Base-by-base conservation (phyloP, 1,140 invertebrate species). In the Brachionus plicatilis region DNA sequence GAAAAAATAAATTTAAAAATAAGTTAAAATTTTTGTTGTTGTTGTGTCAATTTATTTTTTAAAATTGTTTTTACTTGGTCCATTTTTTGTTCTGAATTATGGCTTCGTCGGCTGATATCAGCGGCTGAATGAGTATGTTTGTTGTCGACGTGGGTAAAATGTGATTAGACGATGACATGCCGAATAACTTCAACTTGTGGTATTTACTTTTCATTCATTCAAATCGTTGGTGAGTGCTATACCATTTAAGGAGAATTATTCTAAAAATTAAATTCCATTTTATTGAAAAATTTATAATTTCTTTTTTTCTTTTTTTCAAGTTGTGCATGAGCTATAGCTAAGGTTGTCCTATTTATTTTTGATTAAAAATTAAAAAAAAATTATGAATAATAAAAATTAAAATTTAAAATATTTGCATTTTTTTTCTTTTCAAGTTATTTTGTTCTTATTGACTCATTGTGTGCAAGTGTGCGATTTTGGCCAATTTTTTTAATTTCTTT, bases 1-100 rank as follows among this genome's bases (percentile, higher is more conserved):
- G 60, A 87, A 85, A 79, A 53, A 85, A 85, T 24, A 5, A 33
- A 33, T 4, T 4, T 86, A 85, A 79, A 53, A 85, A 85, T 24
- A 5, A 33, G 3, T 4, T 4, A 33, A 5, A 33, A 33, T 33
- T 33, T 33, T 83, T 78, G 33, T 85, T 37, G 60, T 75, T 50
- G 37, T 83, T 14, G 29, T 33, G 29, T 33, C 29, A 14, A 29
- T 79, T 20, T 14, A 82, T 43, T 33, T 65, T 56, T 24, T 29
- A 20, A 1, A 37, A 17, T 20, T 5, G n/a, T 14, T 17, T 20
- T 29, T 76, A 76, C 72, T 76, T 76, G 5, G 27, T 76, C 72
- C 72, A 76, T 53, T 76, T 76, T 76, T 76, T 76, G 33, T 76
- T 76, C 20, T 76, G 72, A 76, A 50, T 20, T 50, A 76, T 76